phyloP scores from a whole-genome alignment of 2,113 vertebrate species.

The Reinhardtius hippoglossoides region DNA sequence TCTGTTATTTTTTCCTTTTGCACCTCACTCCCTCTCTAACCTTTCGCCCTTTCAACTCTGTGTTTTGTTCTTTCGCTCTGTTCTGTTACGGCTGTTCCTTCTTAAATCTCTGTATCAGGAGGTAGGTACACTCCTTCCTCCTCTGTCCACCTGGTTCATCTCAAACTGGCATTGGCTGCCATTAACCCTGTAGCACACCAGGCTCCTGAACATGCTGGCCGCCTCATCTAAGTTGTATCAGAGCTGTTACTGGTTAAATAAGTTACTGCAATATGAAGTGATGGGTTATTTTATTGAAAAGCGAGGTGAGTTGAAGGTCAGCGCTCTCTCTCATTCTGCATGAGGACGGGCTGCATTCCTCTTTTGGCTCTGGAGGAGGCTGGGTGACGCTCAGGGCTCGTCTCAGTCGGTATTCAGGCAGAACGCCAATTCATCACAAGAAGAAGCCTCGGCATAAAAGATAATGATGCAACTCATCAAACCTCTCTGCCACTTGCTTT shows the following conservation, averaged over 20 bases:
- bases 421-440: neutral
- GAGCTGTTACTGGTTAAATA: constrained; percentile 27
- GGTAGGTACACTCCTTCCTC: constrained; percentile 85
- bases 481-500: neutral
- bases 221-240: constrained; percentile 32
- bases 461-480: constrained; percentile 6
- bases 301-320: constrained; percentile 22
- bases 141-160: constrained; percentile 33
- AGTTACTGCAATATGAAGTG: constrained; percentile 12
- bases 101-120: constrained; percentile 91
- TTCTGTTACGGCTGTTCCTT: constrained; percentile 93
- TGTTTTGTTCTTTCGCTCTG: constrained; percentile 68
- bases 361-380: constrained; percentile 25
- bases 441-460: neutral
- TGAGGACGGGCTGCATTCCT: constrained; percentile 39
- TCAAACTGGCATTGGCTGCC: constrained; percentile 38
- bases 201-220: constrained; percentile 34
- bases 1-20: constrained; percentile 13
- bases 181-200: constrained; percentile 26
- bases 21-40: constrained; percentile 86
- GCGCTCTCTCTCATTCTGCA: constrained; percentile 30
- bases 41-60: constrained; percentile 86
- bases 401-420: constrained; percentile 2
- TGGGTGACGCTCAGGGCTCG: constrained; percentile 16
- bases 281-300: constrained; percentile 32